Conservation (phyloP, 2,888 invertebrate species). For the Hydropsyche betteni region DNA sequence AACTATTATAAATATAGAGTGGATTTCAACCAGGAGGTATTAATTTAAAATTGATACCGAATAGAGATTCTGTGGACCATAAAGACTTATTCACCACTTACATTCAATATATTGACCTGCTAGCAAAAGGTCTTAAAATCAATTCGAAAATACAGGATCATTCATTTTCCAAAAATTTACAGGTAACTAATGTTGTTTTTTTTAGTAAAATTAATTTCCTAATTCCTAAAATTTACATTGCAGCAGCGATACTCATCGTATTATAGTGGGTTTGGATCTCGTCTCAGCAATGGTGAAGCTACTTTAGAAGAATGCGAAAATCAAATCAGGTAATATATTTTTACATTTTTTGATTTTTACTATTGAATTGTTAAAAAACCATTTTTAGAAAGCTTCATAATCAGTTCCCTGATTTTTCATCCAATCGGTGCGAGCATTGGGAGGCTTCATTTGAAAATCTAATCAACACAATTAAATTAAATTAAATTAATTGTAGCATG, state of each 20-base stretch:
- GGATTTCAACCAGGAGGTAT: constrained; percentile 69
- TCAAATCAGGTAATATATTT: constrained; percentile 54
- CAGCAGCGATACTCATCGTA: constrained; percentile 70
- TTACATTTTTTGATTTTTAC: background rate
- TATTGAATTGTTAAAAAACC: constrained; percentile 15
- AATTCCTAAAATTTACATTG: constrained; percentile 49
- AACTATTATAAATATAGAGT: constrained; percentile 56
- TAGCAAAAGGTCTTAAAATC: constrained; percentile 66
- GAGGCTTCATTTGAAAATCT: constrained; percentile 61
- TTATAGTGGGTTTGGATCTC: constrained; percentile 68
- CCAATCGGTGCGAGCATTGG: constrained; percentile 57
- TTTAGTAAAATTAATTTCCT: too few species aligned
- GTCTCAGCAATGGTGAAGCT: constrained; percentile 65
- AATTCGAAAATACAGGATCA: constrained; percentile 68
- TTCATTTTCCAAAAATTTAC: constrained; percentile 65
- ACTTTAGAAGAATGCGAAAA: constrained; percentile 70
- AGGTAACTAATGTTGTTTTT: constrained; percentile 58
- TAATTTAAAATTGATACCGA: constrained; percentile 65
- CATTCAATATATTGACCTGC: constrained; percentile 67
- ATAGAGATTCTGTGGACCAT: constrained; percentile 63
- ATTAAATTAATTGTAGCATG: constrained; percentile 32
- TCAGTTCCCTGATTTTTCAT: constrained; percentile 54
- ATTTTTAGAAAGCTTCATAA: constrained; percentile 60
- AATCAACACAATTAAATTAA: constrained; percentile 54
- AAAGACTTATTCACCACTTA: constrained; percentile 66